Base-by-base conservation (phyloP, 2,113 vertebrate genomes). In the Nothoprocta pentlandii region DNA sequence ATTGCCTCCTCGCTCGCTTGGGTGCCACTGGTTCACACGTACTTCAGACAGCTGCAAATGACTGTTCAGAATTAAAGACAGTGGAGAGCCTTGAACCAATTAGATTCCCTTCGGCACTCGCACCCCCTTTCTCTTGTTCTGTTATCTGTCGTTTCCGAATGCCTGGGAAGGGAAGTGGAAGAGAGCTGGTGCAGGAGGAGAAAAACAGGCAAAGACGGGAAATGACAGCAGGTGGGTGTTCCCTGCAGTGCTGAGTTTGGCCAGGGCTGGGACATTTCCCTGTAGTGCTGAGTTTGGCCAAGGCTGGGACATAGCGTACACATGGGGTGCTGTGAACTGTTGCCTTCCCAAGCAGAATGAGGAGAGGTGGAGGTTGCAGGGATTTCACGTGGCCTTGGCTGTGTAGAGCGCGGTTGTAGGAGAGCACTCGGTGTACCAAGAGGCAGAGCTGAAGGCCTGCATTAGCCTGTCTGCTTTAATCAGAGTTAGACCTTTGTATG, bases 61-160 rank as follows among this genome's bases (percentile, higher is more conserved):
- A 90, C 89, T 94, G 41, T 78, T 86, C 64, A 59, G 64, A 95
- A 94, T 66, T 94, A 78, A 95, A 95, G 82, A 85, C 90, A 86
- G 92, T 36, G 23, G 90, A 94, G 41, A 71, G 62, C 75, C 92
- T 94, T 95, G 93, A 95, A 94, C 80, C 93, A 97, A 95, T 96
- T 95, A 92, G 22, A 71, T 47, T 89, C 86, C 69, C 58, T 80
- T 87, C 90, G 80, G 9, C 25, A 47, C 88, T 95, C 46, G 68
- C 73, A 71, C 69, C 85, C 64, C 2, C 1, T 92, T 93, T 90
- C 92, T 95, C 82, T 90, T 46, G 10, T 83, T 93, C 44, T 54
- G 83, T 68, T 75, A 58, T 84, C 80, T 95, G 77, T 95, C 69
- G 68, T 86, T 93, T 86, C 77, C 86, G 73, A 71, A 71, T 73